These are phyloP conservation scores for Sesia apiformis DNA, from an alignment of 2,888 invertebrate species.

Conservation along the genomic window DNA sequence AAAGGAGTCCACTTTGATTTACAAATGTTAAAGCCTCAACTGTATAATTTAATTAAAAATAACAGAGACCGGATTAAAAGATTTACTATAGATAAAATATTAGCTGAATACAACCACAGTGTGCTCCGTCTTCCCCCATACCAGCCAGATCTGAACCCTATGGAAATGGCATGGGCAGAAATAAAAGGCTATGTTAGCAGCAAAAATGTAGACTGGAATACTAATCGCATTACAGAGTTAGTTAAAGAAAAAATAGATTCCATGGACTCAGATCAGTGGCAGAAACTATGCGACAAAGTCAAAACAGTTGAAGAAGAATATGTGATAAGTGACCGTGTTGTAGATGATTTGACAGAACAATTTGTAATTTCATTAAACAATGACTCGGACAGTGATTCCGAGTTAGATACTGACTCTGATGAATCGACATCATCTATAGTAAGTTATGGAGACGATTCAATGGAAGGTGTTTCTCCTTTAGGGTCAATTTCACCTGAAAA, in stretches of 20 bases:
- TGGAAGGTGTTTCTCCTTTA: neutral
- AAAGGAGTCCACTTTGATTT: neutral
- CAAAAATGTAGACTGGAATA: slow-evolving; percentile 3
- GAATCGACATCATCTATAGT: neutral
- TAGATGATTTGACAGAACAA: neutral
- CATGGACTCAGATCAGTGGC: neutral
- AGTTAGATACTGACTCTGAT: neutral
- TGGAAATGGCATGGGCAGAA: slow-evolving; percentile 7
- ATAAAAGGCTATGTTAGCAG: slow-evolving; percentile 6
- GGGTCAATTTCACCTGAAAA: neutral
- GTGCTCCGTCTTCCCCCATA: slow-evolving; percentile 6
- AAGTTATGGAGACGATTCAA: neutral
- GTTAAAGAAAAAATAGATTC: neutral
- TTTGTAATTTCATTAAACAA: neutral
- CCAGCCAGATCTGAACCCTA: slow-evolving; percentile 8
- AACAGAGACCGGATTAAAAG: slow-evolving; percentile 4
- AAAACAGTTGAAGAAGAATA: neutral
- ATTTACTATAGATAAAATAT: slow-evolving; percentile 5
- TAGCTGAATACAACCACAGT: slow-evolving; percentile 5
- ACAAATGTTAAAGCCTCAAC: slow-evolving; percentile 4
- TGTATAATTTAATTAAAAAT: slow-evolving; percentile 4
- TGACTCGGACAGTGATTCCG: neutral
- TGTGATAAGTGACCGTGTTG: neutral
- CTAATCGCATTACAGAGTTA: neutral
- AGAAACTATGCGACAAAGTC: neutral